A percentile compares a stretch with the other conserved stretches of the same genome.
Evolutionary conservation across 1,140 invertebrate species (phyloP).

Genomic region (Hycleus cichorii): DNA sequence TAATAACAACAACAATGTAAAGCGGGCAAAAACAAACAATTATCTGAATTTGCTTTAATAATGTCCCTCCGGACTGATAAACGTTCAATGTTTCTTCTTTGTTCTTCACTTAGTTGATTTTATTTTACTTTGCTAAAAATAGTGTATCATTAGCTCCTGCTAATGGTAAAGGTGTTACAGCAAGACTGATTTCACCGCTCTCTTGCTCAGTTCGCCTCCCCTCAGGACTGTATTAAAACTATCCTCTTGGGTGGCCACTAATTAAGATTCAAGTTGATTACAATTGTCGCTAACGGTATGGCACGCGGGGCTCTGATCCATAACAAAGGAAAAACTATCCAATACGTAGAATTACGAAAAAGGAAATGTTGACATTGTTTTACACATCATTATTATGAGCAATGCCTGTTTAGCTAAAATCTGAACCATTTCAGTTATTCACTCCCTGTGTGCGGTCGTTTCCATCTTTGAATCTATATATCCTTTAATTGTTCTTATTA

Average conservation of each 20-base stretch:
- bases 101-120: not conserved
- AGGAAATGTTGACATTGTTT: slow-evolving; percentile 32
- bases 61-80: no score
- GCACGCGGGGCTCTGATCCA: slow-evolving; percentile 27
- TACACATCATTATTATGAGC: slow-evolving; percentile 36
- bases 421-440: slow-evolving; percentile 38
- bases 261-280: slow-evolving; percentile 40
- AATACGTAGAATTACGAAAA: slow-evolving; percentile 39
- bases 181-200: slow-evolving; percentile 29
- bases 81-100: not conserved
- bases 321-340: slow-evolving; percentile 31
- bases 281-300: slow-evolving; percentile 39
- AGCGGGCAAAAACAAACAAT: no score
- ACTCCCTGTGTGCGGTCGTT: slow-evolving; percentile 31
- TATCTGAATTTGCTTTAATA: no score
- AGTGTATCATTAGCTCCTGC: slow-evolving; percentile 37
- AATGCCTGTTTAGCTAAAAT: slow-evolving; percentile 33
- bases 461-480: slow-evolving; percentile 26
- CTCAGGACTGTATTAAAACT: slow-evolving; percentile 26
- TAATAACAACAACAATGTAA: no score
- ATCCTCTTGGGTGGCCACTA: slow-evolving; percentile 39
- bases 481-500: slow-evolving; percentile 10
- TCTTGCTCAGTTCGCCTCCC: not conserved
- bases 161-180: slow-evolving; percentile 36
- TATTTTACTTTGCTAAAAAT: slow-evolving; percentile 30